Conservation (phyloP, 2,113 vertebrate genomes). For the Sciurus niger region DNA sequence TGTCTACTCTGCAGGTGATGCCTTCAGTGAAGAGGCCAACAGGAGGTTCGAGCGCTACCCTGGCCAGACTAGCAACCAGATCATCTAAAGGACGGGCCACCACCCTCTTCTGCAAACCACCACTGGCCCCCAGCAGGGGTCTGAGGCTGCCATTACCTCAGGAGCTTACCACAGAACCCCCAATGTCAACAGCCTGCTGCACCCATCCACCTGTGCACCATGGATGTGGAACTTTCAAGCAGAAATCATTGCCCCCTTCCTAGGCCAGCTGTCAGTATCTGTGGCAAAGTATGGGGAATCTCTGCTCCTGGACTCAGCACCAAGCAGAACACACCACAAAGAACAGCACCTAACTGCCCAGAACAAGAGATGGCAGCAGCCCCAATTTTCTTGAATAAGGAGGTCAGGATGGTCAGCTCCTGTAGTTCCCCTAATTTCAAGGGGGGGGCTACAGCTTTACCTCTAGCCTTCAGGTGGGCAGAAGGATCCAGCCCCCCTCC, state of each 20-base stretch:
- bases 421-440: constrained; percentile 38
- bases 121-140: constrained; percentile 50
- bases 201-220: not conserved
- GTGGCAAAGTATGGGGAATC: not conserved
- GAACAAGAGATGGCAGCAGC: not conserved
- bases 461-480: constrained; percentile 73
- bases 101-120: constrained; percentile 66
- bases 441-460: constrained; percentile 73
- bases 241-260: not conserved
- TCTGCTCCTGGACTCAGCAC: constrained; percentile 24
- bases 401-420: constrained; percentile 61
- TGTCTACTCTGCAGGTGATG: constrained; percentile 90
- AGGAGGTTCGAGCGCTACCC: constrained; percentile 96
- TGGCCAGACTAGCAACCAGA: constrained; percentile 97
- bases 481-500: constrained; percentile 50
- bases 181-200: not conserved
- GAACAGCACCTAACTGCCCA: constrained; percentile 41
- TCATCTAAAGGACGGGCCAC: constrained; percentile 87
- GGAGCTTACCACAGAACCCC: constrained; percentile 65
- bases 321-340: not conserved
- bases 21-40: constrained; percentile 97
- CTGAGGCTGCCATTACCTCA: constrained; percentile 78
- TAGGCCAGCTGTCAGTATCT: not conserved
- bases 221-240: not conserved
- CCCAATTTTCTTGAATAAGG: not conserved